A percentile compares a stretch with the other conserved stretches of the same genome.
Conservation (phyloP, 1,140 invertebrate genomes). For the Hestina assimilis region DNA sequence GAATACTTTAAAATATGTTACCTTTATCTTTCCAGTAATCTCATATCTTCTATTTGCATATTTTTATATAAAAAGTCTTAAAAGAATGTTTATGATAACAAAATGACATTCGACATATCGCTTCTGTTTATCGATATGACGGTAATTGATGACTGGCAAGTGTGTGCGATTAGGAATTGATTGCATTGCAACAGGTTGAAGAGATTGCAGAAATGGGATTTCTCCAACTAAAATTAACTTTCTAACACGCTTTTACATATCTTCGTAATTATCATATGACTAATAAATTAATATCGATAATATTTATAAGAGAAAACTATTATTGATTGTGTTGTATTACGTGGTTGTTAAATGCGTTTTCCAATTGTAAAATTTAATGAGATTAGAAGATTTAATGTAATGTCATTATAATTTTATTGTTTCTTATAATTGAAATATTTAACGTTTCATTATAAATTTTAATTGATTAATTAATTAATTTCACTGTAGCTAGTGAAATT, state of each 20-base stretch:
- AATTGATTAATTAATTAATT: too few species aligned
- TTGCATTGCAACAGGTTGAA: slow-evolving; percentile 1
- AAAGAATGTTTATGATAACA: neutral
- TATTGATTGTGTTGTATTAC: too few species aligned
- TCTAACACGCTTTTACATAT: neutral
- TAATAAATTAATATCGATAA: neutral
- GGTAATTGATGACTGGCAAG: slow-evolving; percentile 1
- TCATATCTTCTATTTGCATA: too few species aligned
- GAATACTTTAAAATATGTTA: too few species aligned
- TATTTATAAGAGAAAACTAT: neutral
- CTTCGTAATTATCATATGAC: neutral
- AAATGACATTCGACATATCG: neutral
- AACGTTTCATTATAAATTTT: too few species aligned
- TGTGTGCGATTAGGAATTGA: neutral
- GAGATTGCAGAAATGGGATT: neutral
- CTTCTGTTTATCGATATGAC: neutral
- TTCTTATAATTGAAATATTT: too few species aligned
- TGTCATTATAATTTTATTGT: too few species aligned
- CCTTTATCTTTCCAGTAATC: too few species aligned
- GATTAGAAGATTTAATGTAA: too few species aligned
- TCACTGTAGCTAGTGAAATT: too few species aligned
- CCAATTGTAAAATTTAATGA: too few species aligned
- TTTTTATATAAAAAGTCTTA: neutral
- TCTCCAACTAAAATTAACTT: slow-evolving; percentile 1
- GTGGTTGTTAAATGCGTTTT: too few species aligned